A percentile compares a stretch with the other conserved stretches of the same genome.
phyloP scores from a whole-genome alignment of 2,113 vertebrate species.

The Acanthochromis polyacanthus region DNA sequence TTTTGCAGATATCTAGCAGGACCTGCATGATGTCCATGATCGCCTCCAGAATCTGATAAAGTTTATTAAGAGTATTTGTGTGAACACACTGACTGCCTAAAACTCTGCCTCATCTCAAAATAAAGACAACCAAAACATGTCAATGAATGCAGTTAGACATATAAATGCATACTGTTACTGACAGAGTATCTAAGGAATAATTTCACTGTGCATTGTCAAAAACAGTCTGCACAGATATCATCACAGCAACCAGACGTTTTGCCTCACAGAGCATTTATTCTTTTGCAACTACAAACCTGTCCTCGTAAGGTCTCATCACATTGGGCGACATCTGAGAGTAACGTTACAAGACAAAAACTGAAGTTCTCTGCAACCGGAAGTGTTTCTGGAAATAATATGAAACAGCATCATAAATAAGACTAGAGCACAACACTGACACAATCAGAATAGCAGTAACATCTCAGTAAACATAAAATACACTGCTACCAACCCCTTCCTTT shows the following conservation, averaged over 20 bases:
- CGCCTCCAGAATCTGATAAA: conserved; percentile 90
- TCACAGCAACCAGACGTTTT: no score
- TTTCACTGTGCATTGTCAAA: no score
- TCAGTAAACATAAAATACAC: background rate
- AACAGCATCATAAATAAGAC: background rate
- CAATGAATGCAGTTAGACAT: background rate
- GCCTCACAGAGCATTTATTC: no score
- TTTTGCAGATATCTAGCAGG: conserved; percentile 92
- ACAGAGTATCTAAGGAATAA: no score
- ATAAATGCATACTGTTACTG: background rate
- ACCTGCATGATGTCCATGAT: conserved; percentile 93
- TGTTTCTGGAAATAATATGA: conserved; percentile 78
- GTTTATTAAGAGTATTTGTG: no score
- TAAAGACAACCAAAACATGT: background rate
- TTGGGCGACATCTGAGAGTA: conserved; percentile 94
- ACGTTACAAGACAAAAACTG: conserved; percentile 93
- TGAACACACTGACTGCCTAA: no score
- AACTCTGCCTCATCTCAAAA: no score
- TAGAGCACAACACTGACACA: background rate
- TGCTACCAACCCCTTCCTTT: conserved; percentile 84
- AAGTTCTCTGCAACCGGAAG: conserved; percentile 97
- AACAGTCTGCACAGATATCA: no score
- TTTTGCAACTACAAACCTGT: conserved; percentile 84
- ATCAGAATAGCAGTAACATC: no score
- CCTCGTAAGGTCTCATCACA: conserved; percentile 88